Conservation (phyloP, 2,888 invertebrate genomes). For the Noctua pronuba region DNA sequence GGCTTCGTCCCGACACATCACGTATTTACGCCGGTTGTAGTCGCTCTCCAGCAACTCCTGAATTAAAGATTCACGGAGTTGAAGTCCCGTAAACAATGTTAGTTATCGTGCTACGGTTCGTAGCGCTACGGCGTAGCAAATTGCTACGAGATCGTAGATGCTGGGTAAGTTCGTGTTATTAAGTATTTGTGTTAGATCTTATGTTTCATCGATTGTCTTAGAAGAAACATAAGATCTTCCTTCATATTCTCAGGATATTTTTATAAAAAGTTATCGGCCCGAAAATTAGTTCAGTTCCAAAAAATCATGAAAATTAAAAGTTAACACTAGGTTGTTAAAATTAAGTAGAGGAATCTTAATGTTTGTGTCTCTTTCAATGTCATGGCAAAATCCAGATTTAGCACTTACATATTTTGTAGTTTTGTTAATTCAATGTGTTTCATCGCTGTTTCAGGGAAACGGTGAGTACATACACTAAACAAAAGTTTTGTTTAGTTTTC, state of each 20-base stretch:
- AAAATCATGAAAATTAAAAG: not conserved
- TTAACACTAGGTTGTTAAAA: not conserved
- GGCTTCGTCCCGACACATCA: slow-evolving; percentile 92
- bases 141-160: slow-evolving; percentile 44
- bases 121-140: slow-evolving; percentile 64
- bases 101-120: slow-evolving; percentile 44
- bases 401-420: not conserved
- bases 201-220: not conserved
- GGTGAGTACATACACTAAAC: not conserved
- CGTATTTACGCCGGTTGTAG: slow-evolving; percentile 83
- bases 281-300: not conserved
- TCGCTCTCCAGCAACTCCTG: slow-evolving; percentile 84
- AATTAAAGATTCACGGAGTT: slow-evolving; percentile 50
- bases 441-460: not conserved
- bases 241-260: not conserved
- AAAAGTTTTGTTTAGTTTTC: slow-evolving; percentile 3
- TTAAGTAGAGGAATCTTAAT: not conserved
- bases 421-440: not conserved
- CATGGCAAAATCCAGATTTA: not conserved
- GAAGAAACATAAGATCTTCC: not conserved
- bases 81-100: slow-evolving; percentile 22
- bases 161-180: not conserved
- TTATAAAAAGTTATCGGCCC: not conserved
- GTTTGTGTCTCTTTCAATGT: not conserved
- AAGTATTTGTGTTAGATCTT: not conserved